Evolutionary conservation across 2,797 vertebrate genomes (phyloP).

Genomic region (Sparus aurata): DNA sequence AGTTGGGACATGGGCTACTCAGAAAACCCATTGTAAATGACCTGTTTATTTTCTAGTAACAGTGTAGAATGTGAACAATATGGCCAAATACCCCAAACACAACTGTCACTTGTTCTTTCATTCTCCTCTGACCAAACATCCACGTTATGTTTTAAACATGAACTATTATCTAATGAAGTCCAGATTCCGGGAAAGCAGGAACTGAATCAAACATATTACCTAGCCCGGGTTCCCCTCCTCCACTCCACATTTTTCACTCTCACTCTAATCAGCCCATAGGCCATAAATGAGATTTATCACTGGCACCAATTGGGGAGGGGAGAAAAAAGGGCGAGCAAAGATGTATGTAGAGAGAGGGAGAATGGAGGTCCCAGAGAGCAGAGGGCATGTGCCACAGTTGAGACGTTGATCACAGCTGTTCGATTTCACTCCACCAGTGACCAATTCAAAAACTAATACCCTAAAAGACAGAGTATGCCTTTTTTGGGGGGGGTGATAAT

Average conservation of each 20-base stretch:
- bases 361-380: slow-evolving; percentile 57
- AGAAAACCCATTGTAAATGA: slow-evolving; percentile 43
- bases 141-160: slow-evolving; percentile 76
- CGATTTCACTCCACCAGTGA: slow-evolving; percentile 21
- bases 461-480: background rate
- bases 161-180: slow-evolving; percentile 77
- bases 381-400: slow-evolving; percentile 30
- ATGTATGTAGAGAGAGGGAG: slow-evolving; percentile 42
- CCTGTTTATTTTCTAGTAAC: slow-evolving; percentile 46
- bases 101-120: slow-evolving; percentile 42
- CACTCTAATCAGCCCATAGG: slow-evolving; percentile 77
- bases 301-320: slow-evolving; percentile 67
- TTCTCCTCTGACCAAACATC: slow-evolving; percentile 43
- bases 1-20: slow-evolving; percentile 43
- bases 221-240: slow-evolving; percentile 68
- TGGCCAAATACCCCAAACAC: slow-evolving; percentile 43
- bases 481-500: background rate
- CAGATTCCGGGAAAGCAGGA: slow-evolving; percentile 76
- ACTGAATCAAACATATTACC: slow-evolving; percentile 75
- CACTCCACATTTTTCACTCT: slow-evolving; percentile 77
- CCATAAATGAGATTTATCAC: slow-evolving; percentile 85
- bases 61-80: slow-evolving; percentile 26
- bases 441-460: slow-evolving; percentile 10
- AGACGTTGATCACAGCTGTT: slow-evolving; percentile 40
- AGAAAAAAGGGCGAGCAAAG: slow-evolving; percentile 46